Conservation (phyloP, 2,113 vertebrate species). For the Odontesthes bonariensis region DNA sequence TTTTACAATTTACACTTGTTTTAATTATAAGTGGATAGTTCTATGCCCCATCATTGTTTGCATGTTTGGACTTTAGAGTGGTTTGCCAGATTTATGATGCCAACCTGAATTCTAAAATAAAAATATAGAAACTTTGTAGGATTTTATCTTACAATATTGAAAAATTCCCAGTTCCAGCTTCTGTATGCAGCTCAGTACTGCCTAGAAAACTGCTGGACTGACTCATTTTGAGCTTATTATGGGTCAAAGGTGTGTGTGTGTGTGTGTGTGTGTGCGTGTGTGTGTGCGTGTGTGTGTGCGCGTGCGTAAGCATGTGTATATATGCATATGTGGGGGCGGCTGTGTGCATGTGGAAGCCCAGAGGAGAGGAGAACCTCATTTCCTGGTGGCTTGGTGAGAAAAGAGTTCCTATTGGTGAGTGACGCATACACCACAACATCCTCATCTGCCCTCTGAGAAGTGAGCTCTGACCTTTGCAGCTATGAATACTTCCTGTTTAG, state of each 20-base stretch:
- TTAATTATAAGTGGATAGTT: not conserved
- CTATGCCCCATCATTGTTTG: not conserved
- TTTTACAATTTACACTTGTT: no score
- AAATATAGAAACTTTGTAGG: not conserved
- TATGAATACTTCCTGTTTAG: conserved; percentile 63
- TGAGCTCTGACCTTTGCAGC: conserved; percentile 40
- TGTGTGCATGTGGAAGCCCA: conserved; percentile 27
- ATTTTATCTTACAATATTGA: not conserved
- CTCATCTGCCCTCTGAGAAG: conserved; percentile 60
- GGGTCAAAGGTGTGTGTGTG: conserved; percentile 1
- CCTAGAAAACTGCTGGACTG: conserved; percentile 22
- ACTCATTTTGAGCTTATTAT: conserved; percentile 25
- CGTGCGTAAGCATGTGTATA: no score
- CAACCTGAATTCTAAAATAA: not conserved
- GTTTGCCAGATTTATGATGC: no score
- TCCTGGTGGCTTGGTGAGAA: conserved; percentile 56
- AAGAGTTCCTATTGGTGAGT: conserved; percentile 48
- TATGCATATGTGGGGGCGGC: conserved; percentile 1
- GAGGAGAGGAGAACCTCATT: conserved; percentile 47
- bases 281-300: conserved; percentile 12
- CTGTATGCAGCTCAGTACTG: no score
- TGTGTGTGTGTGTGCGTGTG: not conserved
- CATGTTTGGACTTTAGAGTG: not conserved
- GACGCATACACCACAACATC: conserved; percentile 53
- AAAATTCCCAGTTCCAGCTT: not conserved